Evolutionary conservation across 2,888 invertebrate species (phyloP).

Genomic region (Heteromurus nitidus): DNA sequence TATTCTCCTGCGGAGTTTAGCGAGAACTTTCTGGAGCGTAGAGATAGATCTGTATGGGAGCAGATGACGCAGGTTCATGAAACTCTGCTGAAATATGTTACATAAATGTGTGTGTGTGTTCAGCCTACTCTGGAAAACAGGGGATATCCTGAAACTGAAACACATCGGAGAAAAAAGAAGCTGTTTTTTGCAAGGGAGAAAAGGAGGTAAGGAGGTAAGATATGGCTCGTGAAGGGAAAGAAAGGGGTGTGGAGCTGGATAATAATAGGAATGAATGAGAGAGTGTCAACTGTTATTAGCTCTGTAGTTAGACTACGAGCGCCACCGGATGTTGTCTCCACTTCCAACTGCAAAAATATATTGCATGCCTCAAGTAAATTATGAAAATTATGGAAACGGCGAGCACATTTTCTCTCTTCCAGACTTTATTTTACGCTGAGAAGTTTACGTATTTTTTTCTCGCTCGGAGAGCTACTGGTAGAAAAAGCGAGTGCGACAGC

Average conservation of each 20-base stretch:
- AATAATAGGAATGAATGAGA: slow-evolving; percentile 7
- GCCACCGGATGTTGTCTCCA: background rate
- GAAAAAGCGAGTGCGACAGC: background rate
- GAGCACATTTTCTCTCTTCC: background rate
- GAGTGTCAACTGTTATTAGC: slow-evolving; percentile 10
- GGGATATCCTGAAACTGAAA: background rate
- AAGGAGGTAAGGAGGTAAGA: background rate
- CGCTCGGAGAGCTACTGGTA: too few species aligned
- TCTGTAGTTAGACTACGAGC: background rate
- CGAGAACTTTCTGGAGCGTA: background rate
- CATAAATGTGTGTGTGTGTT: background rate
- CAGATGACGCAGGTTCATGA: slow-evolving; percentile 45
- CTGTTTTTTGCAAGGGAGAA: background rate
- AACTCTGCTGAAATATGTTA: slow-evolving; percentile 36
- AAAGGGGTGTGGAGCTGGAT: background rate
- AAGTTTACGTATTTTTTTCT: too few species aligned
- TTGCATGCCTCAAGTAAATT: slow-evolving; percentile 17
- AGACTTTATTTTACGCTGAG: too few species aligned
- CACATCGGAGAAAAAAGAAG: slow-evolving; percentile 11
- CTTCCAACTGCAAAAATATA: background rate
- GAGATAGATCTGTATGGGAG: too few species aligned
- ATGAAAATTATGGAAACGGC: slow-evolving; percentile 1
- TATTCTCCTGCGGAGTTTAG: background rate
- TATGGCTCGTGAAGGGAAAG: background rate
- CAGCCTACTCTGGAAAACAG: background rate